Evolutionary conservation across 2,888 invertebrate species (phyloP), one percentile per base, ranked within the genome.

Genomic region (Pachymerium ferrugineum): DNA sequence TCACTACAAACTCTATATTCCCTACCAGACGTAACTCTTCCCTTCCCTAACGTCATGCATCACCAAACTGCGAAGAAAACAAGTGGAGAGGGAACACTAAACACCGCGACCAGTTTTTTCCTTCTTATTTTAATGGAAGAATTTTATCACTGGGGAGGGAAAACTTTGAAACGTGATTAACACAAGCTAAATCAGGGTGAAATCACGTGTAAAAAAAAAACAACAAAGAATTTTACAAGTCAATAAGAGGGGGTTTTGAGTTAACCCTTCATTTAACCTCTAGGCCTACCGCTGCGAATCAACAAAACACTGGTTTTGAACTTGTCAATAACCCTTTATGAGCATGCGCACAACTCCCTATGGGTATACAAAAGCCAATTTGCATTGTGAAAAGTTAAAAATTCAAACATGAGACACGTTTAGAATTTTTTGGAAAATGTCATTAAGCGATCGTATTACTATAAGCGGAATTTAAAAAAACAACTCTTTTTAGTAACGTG

Each of bases 341-440:
- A 22, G 22, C 19, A 19, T 22, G 6, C 47, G 22, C 3, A n/a
- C 4, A 62, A 62, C 25, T 25, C 62, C 62, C 62, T 28, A 10
- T 25, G 62, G 62, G 28, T 14, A 62, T 62, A 28, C 62, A 62
- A 62, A 62, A 62, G 62, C 62, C 62, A 62, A 62, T 62, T 62
- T 62, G 14, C 25, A 12, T 62, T 28, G 28, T 62, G 22, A 62
- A 28, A 25, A 16, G 14, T 25, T 62, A 14, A 12, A 62, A 25
- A 25, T 62, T 22, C 62, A 19, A 19, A 16, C 3, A 12, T 47
- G 8, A 0, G n/a, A n/a, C n/a, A n/a, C n/a, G n/a, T n/a, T n/a
- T n/a, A n/a, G n/a, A n/a, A n/a, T n/a, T n/a, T n/a, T n/a, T n/a
- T n/a, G n/a, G n/a, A n/a, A n/a, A n/a, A n/a, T n/a, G n/a, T n/a